Evolutionary conservation across 2,113 vertebrate genomes (phyloP), one percentile per base, ranked within the genome.

Genomic region (Takifugu bimaculatus): DNA sequence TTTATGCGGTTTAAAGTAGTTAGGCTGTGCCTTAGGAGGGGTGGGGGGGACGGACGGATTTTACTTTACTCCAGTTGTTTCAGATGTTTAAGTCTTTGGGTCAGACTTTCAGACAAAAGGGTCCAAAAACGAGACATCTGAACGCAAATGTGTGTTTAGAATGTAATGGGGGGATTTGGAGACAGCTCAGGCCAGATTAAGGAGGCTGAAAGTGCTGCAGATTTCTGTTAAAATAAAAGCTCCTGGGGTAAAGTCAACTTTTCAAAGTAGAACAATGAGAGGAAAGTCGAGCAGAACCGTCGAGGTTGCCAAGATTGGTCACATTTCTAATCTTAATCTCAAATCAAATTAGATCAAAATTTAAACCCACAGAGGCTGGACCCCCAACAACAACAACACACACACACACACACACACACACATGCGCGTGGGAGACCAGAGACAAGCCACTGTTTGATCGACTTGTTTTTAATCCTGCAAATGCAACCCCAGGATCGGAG

Each of bases 1-100:
- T 91, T 86, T 64, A 92, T 88, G 63, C 58, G 39, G 67, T 69
- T 68, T 74, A 76, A 83, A 72, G 85, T 77, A 77, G 66, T 68
- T 65, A 77, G 64, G 68, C 68, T 68, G 47, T 56, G 67, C 63
- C 73, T 45, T 61, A 20, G 20, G 20, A 20, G 57, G 43, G 65
- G 42, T 57, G 65, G 62, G 65, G 60, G 35, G 54, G 56, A 39
- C 29, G 52, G 55, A 62, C 52, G 70, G 76, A 55, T 80, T 80
- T 48, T 70, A 66, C 64, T 68, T 58, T 63, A 29, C 48, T 26
- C 6, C 56, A 35, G 54, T 60, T 44, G 58, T 71, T 71, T 73
- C 58, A 72, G 58, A 67, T 79, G 80, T 50, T 63, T 60, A 20
- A 70, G 60, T 59, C 53, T 60, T 50, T 28, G 29, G 47, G 39